phyloP scores from a whole-genome alignment of 2,113 vertebrate genomes.

The Azemiops feae region DNA sequence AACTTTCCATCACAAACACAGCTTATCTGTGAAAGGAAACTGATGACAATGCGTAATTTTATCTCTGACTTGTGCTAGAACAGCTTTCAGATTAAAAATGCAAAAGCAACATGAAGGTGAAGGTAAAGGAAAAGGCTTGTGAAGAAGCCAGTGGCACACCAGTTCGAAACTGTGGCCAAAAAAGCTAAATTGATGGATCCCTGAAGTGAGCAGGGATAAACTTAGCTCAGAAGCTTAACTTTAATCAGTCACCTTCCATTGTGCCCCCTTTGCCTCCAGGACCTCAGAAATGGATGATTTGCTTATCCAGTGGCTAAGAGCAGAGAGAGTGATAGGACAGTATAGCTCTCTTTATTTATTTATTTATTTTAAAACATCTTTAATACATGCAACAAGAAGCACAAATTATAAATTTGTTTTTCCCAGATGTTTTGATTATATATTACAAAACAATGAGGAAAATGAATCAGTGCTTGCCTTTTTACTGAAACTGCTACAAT shows the following conservation, averaged over 20 bases:
- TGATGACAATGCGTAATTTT: constrained; percentile 10
- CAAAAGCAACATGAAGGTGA: constrained; percentile 11
- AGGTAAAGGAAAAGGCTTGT: background rate
- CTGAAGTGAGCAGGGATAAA: background rate
- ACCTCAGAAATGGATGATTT: background rate
- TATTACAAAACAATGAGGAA: background rate
- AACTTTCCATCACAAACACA: background rate
- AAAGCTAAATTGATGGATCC: background rate
- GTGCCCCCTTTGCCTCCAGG: background rate
- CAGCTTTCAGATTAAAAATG: constrained; percentile 6
- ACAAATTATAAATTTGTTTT: background rate
- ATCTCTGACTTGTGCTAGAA: background rate
- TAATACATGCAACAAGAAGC: background rate
- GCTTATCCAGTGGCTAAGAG: background rate
- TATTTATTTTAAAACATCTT: background rate
- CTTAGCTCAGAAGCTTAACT: background rate
- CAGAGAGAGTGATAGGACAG: background rate
- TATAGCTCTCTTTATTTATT: background rate
- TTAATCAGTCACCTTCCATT: background rate
- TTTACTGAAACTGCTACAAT: background rate
- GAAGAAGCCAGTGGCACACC: background rate
- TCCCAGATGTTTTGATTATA: background rate
- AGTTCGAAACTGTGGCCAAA: background rate
- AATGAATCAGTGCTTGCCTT: background rate
- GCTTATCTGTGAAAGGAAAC: constrained; percentile 7